Evolutionary conservation across 2,888 invertebrate species (phyloP), one percentile per base, ranked within the genome.

Genomic region (Drymonia ruficornis): DNA sequence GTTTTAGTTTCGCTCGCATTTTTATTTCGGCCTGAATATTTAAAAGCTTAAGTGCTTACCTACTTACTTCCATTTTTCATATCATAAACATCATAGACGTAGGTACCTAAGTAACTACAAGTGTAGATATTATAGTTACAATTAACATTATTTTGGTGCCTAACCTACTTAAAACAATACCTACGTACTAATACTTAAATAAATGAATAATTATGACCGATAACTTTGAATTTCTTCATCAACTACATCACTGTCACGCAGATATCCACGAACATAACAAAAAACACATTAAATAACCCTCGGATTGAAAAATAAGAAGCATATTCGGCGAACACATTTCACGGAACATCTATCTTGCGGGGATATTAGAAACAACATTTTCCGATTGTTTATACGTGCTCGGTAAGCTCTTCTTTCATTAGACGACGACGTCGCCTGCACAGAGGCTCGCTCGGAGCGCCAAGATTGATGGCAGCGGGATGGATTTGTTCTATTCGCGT

Each of bases 401-500:
- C 82, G 72, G 87, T 87, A 87, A 91, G 89, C 89, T 89, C 87
- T 88, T 88, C 89, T 91, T 91, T 92, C 91, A 91, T 90, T 90
- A 91, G 81, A 85, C 83, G 81, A 69, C 81, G 84, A 85, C 86
- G 87, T 86, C 87, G 85, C 84, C 78, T 75, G 84, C 87, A 87
- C 83, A 81, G 83, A 76, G 74, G 72, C 72, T 67, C 65, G 67
- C 72, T 65, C 65, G 71, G 72, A 70, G 75, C 68, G 74, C 81
- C 80, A 91, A 91, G 91, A 92, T 92, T 91, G 91, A 92, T 92
- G 89, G 83, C 79, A 72, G 76, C 75, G 69, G 80, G 86, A 90
- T 89, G 91, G 92, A 91, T 92, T 92, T 90, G 91, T 91, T 91
- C 90, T 89, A 91, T 91, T 89, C 91, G 86, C 83, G 87, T 81